Conservation (phyloP, 1,140 invertebrate genomes). For the Chironomus tepperi region DNA sequence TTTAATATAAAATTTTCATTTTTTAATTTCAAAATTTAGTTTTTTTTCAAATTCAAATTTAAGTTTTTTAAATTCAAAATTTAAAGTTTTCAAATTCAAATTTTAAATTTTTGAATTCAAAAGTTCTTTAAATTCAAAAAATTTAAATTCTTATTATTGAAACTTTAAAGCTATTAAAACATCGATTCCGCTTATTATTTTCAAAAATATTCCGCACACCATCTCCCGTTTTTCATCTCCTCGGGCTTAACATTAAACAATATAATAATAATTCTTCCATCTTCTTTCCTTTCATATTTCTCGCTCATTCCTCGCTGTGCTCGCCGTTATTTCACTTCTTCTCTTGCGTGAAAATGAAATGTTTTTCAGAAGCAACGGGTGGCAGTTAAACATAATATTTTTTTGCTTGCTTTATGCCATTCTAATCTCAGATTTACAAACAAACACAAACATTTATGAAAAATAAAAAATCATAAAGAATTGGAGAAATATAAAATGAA, state of each 20-base stretch:
- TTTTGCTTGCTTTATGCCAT: background rate
- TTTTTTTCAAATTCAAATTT: background rate
- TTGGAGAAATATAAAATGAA: too few relatives aligned
- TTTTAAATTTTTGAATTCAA: too few relatives aligned
- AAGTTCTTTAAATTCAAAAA: too few relatives aligned
- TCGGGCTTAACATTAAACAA: background rate
- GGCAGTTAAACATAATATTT: background rate
- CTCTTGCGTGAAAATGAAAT: background rate
- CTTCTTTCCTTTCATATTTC: background rate
- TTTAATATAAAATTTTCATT: too few relatives aligned
- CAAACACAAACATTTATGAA: background rate
- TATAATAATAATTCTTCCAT: background rate
- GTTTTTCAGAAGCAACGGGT: slow-evolving; percentile 18
- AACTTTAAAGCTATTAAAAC: too few relatives aligned
- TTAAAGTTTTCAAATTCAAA: too few relatives aligned
- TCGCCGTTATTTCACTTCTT: background rate
- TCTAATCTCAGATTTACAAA: background rate
- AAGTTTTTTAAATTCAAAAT: background rate
- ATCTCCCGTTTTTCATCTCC: too few relatives aligned
- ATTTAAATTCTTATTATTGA: too few relatives aligned
- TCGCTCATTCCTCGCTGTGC: too few relatives aligned
- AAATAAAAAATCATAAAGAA: background rate
- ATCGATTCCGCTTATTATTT: too few relatives aligned
- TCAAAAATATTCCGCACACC: too few relatives aligned
- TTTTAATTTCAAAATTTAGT: background rate